Conservation (phyloP, 2,888 invertebrate genomes). For the Operophtera brumata region DNA sequence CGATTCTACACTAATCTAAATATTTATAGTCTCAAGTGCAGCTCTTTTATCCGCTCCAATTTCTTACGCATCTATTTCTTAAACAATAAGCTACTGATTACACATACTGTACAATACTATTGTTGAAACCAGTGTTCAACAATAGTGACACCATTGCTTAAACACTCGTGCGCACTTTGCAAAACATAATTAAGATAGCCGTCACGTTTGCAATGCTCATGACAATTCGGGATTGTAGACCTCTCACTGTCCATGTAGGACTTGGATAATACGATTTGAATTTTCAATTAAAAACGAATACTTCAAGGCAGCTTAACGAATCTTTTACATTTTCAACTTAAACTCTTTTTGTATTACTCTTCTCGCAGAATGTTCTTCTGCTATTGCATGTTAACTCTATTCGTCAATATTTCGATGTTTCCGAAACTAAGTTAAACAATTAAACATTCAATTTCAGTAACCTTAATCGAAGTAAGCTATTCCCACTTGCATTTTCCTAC, state of each 20-base stretch:
- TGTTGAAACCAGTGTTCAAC: constrained; percentile 59
- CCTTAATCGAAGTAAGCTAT: not conserved
- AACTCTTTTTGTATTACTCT: too few species aligned
- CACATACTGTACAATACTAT: constrained; percentile 32
- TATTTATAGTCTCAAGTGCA: constrained; percentile 12
- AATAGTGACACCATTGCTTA: constrained; percentile 62
- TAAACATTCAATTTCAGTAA: not conserved
- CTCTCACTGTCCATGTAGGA: constrained; percentile 57
- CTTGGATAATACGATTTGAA: not conserved
- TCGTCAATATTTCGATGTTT: not conserved
- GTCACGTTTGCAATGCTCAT: constrained; percentile 60
- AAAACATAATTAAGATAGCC: constrained; percentile 56
- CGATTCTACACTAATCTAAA: constrained; percentile 1
- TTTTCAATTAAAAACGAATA: not conserved
- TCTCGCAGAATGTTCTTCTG: too few species aligned
- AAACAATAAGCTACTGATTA: constrained; percentile 19
- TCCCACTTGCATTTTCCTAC: constrained; percentile 25
- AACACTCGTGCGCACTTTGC: constrained; percentile 65
- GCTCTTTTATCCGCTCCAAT: constrained; percentile 17
- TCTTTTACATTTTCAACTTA: too few species aligned
- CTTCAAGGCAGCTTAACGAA: not conserved
- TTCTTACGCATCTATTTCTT: constrained; percentile 17
- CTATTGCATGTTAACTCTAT: too few species aligned
- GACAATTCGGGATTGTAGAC: constrained; percentile 65
- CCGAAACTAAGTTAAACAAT: too few species aligned